Conservation (phyloP, 2,888 invertebrate species). For the Calameuta idolon region DNA sequence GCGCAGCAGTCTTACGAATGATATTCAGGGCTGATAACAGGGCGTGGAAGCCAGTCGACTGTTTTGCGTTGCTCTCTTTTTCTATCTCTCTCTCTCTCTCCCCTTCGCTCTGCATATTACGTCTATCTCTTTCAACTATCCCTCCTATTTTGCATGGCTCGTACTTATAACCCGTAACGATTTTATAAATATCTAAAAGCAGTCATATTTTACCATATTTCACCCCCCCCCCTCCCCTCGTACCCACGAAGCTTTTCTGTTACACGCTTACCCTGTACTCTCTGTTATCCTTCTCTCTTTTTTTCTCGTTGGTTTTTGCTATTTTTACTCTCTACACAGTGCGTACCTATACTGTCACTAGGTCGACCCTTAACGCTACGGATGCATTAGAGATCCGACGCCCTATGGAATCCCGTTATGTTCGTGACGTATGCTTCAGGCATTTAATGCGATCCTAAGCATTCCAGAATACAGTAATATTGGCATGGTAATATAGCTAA, state of each 20-base stretch:
- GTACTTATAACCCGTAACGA: conserved; percentile 43
- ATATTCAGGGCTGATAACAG: conserved; percentile 49
- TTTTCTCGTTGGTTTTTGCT: background rate
- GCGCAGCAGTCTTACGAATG: background rate
- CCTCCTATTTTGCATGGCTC: conserved; percentile 9
- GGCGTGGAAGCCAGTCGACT: conserved; percentile 29
- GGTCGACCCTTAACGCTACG: background rate
- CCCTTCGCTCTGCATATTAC: background rate
- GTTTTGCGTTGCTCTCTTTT: background rate
- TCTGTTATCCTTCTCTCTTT: background rate
- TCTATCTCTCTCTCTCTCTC: background rate
- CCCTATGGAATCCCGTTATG: background rate
- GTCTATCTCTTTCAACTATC: background rate
- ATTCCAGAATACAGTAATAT: background rate
- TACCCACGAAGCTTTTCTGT: conserved; percentile 6
- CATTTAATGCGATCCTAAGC: background rate
- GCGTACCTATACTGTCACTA: background rate
- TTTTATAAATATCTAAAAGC: conserved; percentile 57
- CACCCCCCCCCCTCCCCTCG: background rate
- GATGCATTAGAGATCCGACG: background rate
- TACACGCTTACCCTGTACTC: background rate
- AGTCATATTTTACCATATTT: conserved; percentile 12
- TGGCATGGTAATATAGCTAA: background rate
- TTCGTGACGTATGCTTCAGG: background rate
- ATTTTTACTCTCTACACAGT: background rate